phyloP scores from a whole-genome alignment of 2,888 invertebrate species.

The Dolomedes plantarius region DNA sequence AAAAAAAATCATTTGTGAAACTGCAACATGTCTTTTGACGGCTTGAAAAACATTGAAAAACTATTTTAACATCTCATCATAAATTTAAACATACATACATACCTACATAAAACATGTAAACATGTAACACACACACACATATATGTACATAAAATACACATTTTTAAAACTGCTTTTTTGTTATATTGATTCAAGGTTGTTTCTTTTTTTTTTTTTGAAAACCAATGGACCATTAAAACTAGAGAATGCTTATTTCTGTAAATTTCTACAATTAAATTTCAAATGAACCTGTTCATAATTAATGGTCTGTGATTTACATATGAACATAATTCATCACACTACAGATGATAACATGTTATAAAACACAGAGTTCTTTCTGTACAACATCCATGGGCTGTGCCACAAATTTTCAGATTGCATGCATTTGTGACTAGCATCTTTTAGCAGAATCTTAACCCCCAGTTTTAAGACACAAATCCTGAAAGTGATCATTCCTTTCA shows the following conservation, averaged over 20 bases:
- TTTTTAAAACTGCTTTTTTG: background rate
- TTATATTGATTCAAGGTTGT: background rate
- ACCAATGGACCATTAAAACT: too few relatives aligned
- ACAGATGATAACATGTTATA: background rate
- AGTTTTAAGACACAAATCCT: constrained; percentile 1
- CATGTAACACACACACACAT: background rate
- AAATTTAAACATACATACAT: too few relatives aligned
- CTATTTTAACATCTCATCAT: too few relatives aligned
- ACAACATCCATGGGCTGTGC: background rate
- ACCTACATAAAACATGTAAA: background rate
- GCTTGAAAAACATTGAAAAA: too few relatives aligned
- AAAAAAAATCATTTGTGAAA: too few relatives aligned
- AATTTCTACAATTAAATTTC: background rate
- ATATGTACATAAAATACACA: background rate
- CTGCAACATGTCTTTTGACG: too few relatives aligned
- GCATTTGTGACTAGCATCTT: constrained; percentile 38
- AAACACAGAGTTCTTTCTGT: background rate
- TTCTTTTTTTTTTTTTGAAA: too few relatives aligned
- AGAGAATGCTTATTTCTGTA: background rate
- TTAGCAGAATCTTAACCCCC: constrained; percentile 11
- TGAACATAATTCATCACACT: background rate
- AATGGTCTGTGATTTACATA: background rate
- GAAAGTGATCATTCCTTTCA: background rate
- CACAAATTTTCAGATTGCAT: constrained; percentile 18
- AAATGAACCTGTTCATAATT: background rate